Percentiles rank a stretch among this genome's conserved stretches.
Conservation (phyloP, 2,888 invertebrate genomes). For the Platypus cylindrus region DNA sequence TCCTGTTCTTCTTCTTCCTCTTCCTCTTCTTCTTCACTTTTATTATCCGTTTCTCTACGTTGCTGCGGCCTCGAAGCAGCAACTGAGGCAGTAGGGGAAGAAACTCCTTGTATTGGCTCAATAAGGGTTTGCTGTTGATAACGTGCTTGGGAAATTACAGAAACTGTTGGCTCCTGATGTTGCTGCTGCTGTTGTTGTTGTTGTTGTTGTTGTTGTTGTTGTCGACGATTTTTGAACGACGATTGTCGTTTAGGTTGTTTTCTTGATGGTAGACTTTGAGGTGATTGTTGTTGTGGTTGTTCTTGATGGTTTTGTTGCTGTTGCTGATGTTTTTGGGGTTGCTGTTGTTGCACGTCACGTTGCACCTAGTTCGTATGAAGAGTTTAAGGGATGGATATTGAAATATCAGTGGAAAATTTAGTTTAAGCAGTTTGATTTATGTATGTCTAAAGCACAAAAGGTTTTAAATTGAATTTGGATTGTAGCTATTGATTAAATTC, state of each 20-base stretch:
- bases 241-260: no score
- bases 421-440: no score
- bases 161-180: conserved; percentile 16
- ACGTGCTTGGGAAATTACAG: conserved; percentile 11
- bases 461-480: no score
- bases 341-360: conserved; percentile 18
- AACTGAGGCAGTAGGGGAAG: no score
- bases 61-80: conserved; percentile 14
- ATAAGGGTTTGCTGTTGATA: conserved; percentile 16
- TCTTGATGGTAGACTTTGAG: no score
- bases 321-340: conserved; percentile 4
- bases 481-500: no score
- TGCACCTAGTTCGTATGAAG: conserved; percentile 16
- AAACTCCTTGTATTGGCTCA: conserved; percentile 13
- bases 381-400: background rate
- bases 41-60: conserved; percentile 8
- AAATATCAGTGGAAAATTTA: background rate
- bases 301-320: conserved; percentile 14
- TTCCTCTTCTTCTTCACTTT: conserved; percentile 15
- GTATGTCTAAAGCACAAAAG: no score
- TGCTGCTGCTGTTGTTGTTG: conserved; percentile 20
- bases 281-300: conserved; percentile 19
- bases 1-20: conserved; percentile 20
- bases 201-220: conserved; percentile 19
- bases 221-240: no score